phyloP scores from a whole-genome alignment of 1,140 invertebrate genomes.

The Linepithema humile region DNA sequence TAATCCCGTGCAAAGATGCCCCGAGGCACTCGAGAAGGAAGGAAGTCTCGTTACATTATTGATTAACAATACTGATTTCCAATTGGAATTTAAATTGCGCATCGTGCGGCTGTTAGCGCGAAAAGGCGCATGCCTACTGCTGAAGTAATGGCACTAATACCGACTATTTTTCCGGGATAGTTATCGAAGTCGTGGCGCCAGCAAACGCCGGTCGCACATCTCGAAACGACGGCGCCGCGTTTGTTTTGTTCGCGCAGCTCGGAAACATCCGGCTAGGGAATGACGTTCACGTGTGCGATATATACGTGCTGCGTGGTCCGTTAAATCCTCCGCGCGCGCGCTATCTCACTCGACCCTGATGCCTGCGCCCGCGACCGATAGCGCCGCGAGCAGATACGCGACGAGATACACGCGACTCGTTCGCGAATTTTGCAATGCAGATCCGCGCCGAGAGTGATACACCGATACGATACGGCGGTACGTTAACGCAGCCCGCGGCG shows the following conservation, averaged over 20 bases:
- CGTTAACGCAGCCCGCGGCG: background rate
- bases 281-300: constrained; percentile 40
- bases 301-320: constrained; percentile 55
- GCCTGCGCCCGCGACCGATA: constrained; percentile 63
- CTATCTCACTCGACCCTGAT: constrained; percentile 74
- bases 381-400: constrained; percentile 60
- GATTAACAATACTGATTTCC: background rate
- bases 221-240: constrained; percentile 24
- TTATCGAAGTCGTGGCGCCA: constrained; percentile 37
- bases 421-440: constrained; percentile 74
- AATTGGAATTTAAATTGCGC: constrained; percentile 5
- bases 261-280: constrained; percentile 41
- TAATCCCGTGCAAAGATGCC: background rate
- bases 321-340: constrained; percentile 69
- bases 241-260: constrained; percentile 52
- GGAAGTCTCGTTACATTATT: background rate
- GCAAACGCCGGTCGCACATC: background rate
- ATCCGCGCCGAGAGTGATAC: constrained; percentile 62
- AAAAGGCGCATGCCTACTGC: background rate
- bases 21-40: background rate
- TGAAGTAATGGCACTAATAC: background rate
- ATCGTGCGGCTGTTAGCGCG: background rate
- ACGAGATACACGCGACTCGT: constrained; percentile 55
- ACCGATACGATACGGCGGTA: constrained; percentile 56
- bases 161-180: constrained; percentile 15